These are phyloP conservation scores for Zaprionus africanus DNA, from an alignment of 1,140 invertebrate genomes.

Conservation along the genomic window DNA sequence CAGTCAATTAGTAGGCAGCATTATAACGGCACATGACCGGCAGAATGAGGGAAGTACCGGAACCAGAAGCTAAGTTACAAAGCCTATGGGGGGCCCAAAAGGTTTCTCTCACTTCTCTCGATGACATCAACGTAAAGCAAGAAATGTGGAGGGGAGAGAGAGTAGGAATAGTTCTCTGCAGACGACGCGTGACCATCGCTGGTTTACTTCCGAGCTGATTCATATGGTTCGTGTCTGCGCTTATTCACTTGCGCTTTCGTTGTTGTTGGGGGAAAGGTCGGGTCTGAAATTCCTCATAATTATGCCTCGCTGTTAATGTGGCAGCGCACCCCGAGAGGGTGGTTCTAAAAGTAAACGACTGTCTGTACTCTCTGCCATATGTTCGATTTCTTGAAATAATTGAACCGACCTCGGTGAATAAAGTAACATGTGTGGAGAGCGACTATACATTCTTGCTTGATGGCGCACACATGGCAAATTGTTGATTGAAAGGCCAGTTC, in stretches of 20 bases:
- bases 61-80: conserved; percentile 65
- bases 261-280: conserved; percentile 8
- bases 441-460: conserved; percentile 5
- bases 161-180: conserved; percentile 18
- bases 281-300: conserved; percentile 62
- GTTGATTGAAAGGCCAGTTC: conserved; percentile 52
- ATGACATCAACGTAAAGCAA: conserved; percentile 48
- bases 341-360: conserved; percentile 3
- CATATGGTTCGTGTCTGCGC: conserved; percentile 63
- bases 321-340: conserved; percentile 16
- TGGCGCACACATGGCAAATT: conserved; percentile 61
- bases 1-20: conserved; percentile 70
- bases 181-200: conserved; percentile 50
- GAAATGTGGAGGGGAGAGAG: not conserved
- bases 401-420: conserved; percentile 29
- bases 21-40: conserved; percentile 61
- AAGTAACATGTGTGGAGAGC: conserved; percentile 13
- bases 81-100: too few species aligned
- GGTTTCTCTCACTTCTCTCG: conserved; percentile 21
- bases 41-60: conserved; percentile 48
- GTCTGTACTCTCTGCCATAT: not conserved
- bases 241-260: conserved; percentile 77
- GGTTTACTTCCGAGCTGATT: not conserved
- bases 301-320: conserved; percentile 56
- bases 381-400: not conserved